A percentile compares a stretch with the other conserved stretches of the same genome.
Evolutionary conservation across 2,888 invertebrate genomes (phyloP).

Genomic region (Lamellibrachia satsuma): DNA sequence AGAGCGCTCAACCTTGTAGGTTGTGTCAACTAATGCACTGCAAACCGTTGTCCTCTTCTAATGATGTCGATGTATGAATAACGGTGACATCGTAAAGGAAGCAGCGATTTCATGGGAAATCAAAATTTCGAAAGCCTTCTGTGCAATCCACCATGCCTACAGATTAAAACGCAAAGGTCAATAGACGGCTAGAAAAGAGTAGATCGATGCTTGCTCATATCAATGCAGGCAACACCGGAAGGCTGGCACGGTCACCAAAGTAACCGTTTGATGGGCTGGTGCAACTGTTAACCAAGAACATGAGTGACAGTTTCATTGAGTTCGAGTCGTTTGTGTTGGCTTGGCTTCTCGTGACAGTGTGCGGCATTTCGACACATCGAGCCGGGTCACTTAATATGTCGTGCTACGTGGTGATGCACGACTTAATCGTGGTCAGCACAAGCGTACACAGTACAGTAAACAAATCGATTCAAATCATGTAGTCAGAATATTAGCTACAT

Average conservation of each 20-base stretch:
- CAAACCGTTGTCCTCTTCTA: too few relatives aligned
- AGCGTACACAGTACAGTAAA: neutral
- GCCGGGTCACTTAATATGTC: neutral
- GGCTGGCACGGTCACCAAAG: neutral
- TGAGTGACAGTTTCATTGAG: neutral
- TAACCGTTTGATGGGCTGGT: neutral
- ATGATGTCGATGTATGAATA: too few relatives aligned
- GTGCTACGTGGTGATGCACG: neutral
- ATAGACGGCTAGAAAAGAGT: neutral
- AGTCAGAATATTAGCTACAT: neutral
- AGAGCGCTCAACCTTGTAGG: too few relatives aligned
- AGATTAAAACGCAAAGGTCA: neutral
- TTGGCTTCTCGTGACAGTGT: neutral
- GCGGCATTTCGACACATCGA: neutral
- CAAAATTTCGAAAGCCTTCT: neutral
- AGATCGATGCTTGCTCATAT: constrained; percentile 6
- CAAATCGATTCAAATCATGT: neutral
- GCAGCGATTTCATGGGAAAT: neutral
- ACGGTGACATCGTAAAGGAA: neutral
- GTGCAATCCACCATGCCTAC: neutral
- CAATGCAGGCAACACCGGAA: neutral
- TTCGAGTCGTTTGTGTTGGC: neutral
- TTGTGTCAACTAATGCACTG: too few relatives aligned
- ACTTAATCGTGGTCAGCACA: neutral
- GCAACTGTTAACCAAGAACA: neutral